Base-by-base conservation (phyloP, 2,113 vertebrate species). In the Polypterus senegalus region DNA sequence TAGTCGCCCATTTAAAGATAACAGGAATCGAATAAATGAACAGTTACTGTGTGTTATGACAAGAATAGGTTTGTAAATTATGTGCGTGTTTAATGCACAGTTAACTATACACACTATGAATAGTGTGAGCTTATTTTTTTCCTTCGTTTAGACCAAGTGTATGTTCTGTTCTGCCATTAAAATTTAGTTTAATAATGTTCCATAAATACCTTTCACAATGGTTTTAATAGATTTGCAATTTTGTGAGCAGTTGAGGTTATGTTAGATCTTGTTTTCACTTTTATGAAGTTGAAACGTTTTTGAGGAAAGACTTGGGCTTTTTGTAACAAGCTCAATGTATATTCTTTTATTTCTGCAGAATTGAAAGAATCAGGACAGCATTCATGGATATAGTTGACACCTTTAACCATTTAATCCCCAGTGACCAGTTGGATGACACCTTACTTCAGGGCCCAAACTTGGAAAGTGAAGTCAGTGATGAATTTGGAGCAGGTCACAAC, bases 341-440 rank as follows among this genome's bases (percentile, higher is more conserved):
- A 54, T 59, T 60, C 44, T 62, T 27, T 73, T 67, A 61, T 67
- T 61, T 7, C 75, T 86, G 76, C 88, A 94, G 91, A 86, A 80
- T 75, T 86, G 86, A 86, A 84, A 86, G 86, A 89, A 86, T 89
- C 88, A 89, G 82, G 86, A 83, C 81, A 88, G 86, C 90, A 92
- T 97, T 93, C 93, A 98, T 98, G 96, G 96, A 98, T 97, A 90
- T 92, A 93, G 93, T 95, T 91, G 93, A 93, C 88, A 89, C 92
- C 84, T 92, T 96, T 89, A 97, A 92, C 81, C 91, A 93, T 90
- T 90, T 98, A 89, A 94, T 94, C 88, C 90, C 94, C 86, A 97
- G 92, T 91, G 96, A 98, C 83, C 94, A 97, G 89, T 93, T 98
- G 90, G 93, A 98, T 77, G 93, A 97, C 84, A 89, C 92, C 74